phyloP scores from a whole-genome alignment of 1,140 invertebrate species.

The Drosophila tristis region DNA sequence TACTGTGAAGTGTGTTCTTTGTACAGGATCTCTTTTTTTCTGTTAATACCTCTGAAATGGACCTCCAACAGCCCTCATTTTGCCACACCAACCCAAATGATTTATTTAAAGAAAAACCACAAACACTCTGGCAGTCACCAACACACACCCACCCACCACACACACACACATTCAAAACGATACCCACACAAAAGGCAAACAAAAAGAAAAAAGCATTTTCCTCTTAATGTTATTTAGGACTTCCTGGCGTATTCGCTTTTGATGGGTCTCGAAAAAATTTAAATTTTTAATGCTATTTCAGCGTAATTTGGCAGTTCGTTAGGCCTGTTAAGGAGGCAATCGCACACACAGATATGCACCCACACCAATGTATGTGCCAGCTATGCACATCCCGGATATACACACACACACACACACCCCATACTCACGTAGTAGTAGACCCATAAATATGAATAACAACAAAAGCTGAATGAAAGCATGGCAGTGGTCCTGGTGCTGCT shows the following conservation, averaged over 20 bases:
- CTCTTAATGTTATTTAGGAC: slow-evolving; percentile 64
- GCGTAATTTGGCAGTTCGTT: slow-evolving; percentile 82
- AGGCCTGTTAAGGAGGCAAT: slow-evolving; percentile 68
- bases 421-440: slow-evolving; percentile 21
- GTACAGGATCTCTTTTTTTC: too few species aligned
- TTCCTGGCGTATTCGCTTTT: slow-evolving; percentile 65
- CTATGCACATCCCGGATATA: neutral
- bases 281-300: slow-evolving; percentile 81
- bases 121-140: slow-evolving; percentile 1
- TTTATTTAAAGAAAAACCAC: too few species aligned
- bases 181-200: slow-evolving; percentile 16
- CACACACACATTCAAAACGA: slow-evolving; percentile 7
- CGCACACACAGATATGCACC: slow-evolving; percentile 17
- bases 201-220: slow-evolving; percentile 32
- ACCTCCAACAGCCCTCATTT: too few species aligned
- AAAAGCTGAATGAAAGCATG: slow-evolving; percentile 22
- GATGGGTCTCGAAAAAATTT: slow-evolving; percentile 66
- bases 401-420: neutral
- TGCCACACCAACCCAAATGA: too few species aligned
- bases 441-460: slow-evolving; percentile 74
- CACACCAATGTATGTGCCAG: neutral
- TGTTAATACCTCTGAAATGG: too few species aligned
- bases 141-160: neutral
- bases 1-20: too few species aligned
- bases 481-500: neutral